These are phyloP conservation scores for Megastigmus dorsalis DNA, from an alignment of 2,888 invertebrate genomes.

Conservation along the genomic window DNA sequence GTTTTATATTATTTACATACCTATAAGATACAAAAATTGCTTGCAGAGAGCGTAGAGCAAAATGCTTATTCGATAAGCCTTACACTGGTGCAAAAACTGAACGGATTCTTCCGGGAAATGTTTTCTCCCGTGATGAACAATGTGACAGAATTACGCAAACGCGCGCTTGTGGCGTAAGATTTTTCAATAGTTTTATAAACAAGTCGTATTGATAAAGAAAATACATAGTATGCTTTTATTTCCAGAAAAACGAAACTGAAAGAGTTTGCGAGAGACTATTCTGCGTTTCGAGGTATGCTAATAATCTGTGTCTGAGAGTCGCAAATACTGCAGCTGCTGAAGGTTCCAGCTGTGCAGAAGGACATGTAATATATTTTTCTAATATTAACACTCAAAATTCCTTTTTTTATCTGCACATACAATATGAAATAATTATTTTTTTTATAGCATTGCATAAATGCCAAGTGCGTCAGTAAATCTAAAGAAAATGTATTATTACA, in stretches of 20 bases:
- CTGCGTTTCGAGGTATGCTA: too few species aligned
- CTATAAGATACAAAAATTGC: not conserved
- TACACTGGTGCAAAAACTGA: not conserved
- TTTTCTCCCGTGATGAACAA: constrained; percentile 8
- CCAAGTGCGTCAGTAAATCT: not conserved
- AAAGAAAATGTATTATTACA: too few species aligned
- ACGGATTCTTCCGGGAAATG: constrained; percentile 16
- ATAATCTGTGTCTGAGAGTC: too few species aligned
- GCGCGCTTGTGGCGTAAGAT: not conserved
- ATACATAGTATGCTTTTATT: too few species aligned
- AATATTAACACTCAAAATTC: too few species aligned
- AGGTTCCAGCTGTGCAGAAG: not conserved
- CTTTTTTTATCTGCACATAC: not conserved
- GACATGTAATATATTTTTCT: constrained; percentile 4
- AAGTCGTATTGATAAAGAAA: too few species aligned
- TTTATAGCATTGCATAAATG: constrained; percentile 35
- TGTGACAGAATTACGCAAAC: not conserved
- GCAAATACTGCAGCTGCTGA: not conserved
- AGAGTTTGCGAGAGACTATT: not conserved
- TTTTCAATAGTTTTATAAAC: not conserved
- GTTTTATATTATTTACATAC: not conserved
- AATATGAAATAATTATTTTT: not conserved
- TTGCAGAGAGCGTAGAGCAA: constrained; percentile 3
- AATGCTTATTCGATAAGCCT: constrained; percentile 35
- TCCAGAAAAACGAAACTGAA: not conserved